phyloP scores from a whole-genome alignment of 2,888 invertebrate genomes.

The Gandaritis pyraliata region DNA sequence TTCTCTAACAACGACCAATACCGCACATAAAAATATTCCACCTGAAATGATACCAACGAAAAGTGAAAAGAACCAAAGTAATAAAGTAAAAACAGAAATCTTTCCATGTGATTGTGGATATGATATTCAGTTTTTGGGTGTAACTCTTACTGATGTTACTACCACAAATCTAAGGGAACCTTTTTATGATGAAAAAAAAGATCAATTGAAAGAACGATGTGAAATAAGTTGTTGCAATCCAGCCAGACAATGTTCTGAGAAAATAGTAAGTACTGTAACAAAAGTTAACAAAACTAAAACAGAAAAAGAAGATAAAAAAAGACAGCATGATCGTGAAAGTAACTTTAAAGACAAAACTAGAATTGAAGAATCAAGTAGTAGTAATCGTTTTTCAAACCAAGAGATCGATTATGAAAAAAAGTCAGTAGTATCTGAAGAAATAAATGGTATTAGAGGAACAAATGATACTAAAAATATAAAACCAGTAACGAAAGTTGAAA shows the following conservation, averaged over 20 bases:
- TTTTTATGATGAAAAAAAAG: not conserved
- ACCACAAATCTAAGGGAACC: constrained; percentile 30
- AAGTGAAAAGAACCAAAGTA: constrained; percentile 29
- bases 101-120: constrained; percentile 53
- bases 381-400: not conserved
- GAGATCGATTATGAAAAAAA: not conserved
- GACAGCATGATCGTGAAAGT: not conserved
- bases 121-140: constrained; percentile 70
- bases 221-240: constrained; percentile 5
- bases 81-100: constrained; percentile 28
- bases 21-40: constrained; percentile 1
- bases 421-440: too few relatives aligned
- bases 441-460: not conserved
- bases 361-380: not conserved
- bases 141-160: constrained; percentile 60
- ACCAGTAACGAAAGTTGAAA: constrained; percentile 1
- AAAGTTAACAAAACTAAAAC: not conserved
- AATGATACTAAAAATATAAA: constrained; percentile 17
- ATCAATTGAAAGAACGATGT: constrained; percentile 14
- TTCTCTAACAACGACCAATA: constrained; percentile 3
- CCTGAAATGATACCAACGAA: constrained; percentile 18
- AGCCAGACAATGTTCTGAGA: not conserved
- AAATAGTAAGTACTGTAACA: constrained; percentile 6
- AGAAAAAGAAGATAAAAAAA: not conserved
- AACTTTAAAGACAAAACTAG: not conserved